Evolutionary conservation across 2,888 invertebrate species (phyloP).

Genomic region (Rhamphomyia laevipes): DNA sequence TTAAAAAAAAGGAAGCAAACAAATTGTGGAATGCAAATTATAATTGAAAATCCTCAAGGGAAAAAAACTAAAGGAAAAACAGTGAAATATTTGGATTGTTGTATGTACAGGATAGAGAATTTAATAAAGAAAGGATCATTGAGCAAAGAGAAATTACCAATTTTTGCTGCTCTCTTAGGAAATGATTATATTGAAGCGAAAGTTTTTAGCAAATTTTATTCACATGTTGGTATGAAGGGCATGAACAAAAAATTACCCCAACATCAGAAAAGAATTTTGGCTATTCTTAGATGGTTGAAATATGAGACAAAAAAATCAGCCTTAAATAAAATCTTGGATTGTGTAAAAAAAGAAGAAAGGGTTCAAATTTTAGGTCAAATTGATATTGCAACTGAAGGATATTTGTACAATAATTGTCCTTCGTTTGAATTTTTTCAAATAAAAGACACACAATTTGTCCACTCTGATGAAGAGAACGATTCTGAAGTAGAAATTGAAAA

Average conservation of each 20-base stretch:
- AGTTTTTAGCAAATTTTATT: slow-evolving; percentile 59
- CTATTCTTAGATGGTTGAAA: slow-evolving; percentile 64
- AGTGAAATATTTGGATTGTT: slow-evolving; percentile 44
- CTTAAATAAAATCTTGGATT: slow-evolving; percentile 50
- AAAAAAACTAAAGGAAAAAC: slow-evolving; percentile 16
- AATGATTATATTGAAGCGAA: slow-evolving; percentile 73
- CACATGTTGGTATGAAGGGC: slow-evolving; percentile 43
- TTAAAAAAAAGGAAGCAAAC: slow-evolving; percentile 23
- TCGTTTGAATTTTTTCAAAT: slow-evolving; percentile 47
- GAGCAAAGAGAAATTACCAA: slow-evolving; percentile 54
- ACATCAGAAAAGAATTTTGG: slow-evolving; percentile 57
- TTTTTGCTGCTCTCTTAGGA: slow-evolving; percentile 73
- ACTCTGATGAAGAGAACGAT: slow-evolving; percentile 4
- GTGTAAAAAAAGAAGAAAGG: slow-evolving; percentile 46
- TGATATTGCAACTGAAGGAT: slow-evolving; percentile 50
- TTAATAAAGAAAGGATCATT: slow-evolving; percentile 54
- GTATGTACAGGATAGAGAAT: slow-evolving; percentile 58
- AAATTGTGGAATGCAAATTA: neutral
- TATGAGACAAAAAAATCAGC: slow-evolving; percentile 59
- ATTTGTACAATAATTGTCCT: slow-evolving; percentile 45
- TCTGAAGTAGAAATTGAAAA: slow-evolving; percentile 20
- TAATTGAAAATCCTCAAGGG: slow-evolving; percentile 10
- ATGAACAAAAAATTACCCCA: slow-evolving; percentile 35
- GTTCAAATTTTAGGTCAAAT: slow-evolving; percentile 45
- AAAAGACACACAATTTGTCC: slow-evolving; percentile 12